These are phyloP conservation scores for Champsocephalus gunnari DNA, from an alignment of 2,797 vertebrate species.

Conservation along the genomic window DNA sequence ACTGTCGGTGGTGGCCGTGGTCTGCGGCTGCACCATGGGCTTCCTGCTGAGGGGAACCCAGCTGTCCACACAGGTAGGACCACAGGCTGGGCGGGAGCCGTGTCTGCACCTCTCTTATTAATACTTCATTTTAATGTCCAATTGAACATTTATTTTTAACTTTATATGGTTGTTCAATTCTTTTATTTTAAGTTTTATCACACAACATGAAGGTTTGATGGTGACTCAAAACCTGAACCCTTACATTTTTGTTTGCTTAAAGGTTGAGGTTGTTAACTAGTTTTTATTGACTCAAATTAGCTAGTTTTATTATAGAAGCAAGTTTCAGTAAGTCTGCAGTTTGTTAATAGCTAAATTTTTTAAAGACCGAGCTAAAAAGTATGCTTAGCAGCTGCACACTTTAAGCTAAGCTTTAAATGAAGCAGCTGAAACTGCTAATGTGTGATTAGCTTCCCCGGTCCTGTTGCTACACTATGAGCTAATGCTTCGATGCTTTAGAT, in stretches of 20 bases:
- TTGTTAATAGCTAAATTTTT: not conserved
- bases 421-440: not conserved
- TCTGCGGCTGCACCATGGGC: slow-evolving; percentile 87
- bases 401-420: not conserved
- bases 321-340: not conserved
- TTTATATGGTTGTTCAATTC: too few relatives aligned
- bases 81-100: not conserved
- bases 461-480: not conserved
- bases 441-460: too few relatives aligned
- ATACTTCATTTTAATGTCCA: not conserved
- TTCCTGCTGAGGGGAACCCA: slow-evolving; percentile 86
- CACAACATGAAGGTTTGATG: too few relatives aligned
- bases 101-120: not conserved
- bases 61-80: slow-evolving; percentile 86
- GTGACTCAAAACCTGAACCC: too few relatives aligned
- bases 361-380: too few relatives aligned
- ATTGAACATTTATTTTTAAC: not conserved
- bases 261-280: not conserved
- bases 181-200: too few relatives aligned
- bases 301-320: too few relatives aligned
- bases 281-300: too few relatives aligned
- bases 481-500: not conserved
- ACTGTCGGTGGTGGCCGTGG: slow-evolving; percentile 86
- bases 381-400: too few relatives aligned
- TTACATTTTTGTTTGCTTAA: too few relatives aligned